Evolutionary conservation across 1,140 invertebrate species (phyloP).

Genomic region (Microvelia longipes): DNA sequence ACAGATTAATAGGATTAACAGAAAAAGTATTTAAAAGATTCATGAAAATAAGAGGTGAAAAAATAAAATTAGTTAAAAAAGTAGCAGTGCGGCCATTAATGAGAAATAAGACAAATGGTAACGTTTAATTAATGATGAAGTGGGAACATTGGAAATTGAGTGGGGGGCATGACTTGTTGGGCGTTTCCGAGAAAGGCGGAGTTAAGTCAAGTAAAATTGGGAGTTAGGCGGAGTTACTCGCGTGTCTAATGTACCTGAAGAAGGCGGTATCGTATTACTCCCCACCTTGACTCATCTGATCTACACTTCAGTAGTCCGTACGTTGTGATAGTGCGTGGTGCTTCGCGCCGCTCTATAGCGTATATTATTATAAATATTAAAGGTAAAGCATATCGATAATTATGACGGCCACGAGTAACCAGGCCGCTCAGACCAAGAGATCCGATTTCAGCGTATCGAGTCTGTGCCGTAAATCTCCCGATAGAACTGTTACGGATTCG

Average conservation of each 20-base stretch:
- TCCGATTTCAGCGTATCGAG: conserved; percentile 1
- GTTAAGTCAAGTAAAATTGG: not conserved
- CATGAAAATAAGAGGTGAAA: too few relatives aligned
- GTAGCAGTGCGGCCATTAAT: not conserved
- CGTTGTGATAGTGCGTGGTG: not conserved
- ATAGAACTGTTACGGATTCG: not conserved
- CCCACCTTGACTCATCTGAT: not conserved
- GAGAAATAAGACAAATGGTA: not conserved
- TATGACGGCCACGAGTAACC: not conserved
- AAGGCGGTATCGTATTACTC: not conserved
- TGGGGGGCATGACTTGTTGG: not conserved
- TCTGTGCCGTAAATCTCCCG: not conserved
- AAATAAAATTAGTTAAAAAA: too few relatives aligned
- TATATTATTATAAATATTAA: too few relatives aligned
- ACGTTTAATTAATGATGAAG: not conserved
- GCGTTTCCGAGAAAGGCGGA: not conserved
- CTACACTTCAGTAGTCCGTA: not conserved
- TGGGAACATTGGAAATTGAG: not conserved
- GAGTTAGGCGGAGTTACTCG: too few relatives aligned
- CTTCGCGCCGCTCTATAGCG: not conserved
- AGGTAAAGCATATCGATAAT: too few relatives aligned
- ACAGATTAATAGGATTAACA: too few relatives aligned
- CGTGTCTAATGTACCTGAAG: not conserved
- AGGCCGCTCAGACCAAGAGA: not conserved
- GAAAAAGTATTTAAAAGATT: too few relatives aligned